A percentile compares a stretch with the other conserved stretches of the same genome.
These are phyloP conservation scores for Keiferia lycopersicella DNA, from an alignment of 2,888 invertebrate genomes.

Conservation along the genomic window DNA sequence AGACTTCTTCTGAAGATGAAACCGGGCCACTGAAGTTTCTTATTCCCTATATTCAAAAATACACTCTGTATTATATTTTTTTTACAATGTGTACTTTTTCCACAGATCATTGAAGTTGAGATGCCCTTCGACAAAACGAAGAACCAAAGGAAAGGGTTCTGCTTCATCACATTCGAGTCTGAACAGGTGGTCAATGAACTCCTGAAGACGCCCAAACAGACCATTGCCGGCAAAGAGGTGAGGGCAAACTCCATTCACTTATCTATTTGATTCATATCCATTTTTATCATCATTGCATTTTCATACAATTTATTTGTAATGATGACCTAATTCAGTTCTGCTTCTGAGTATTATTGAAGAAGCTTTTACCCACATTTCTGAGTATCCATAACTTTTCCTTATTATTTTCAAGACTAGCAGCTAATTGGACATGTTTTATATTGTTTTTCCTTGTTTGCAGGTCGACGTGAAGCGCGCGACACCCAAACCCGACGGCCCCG, in stretches of 20 bases:
- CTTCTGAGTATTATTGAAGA: conserved; percentile 37
- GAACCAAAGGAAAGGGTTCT: conserved; percentile 98
- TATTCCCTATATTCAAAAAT: not conserved
- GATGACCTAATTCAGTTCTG: conserved; percentile 38
- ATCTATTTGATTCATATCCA: not conserved
- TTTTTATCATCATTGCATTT: not conserved
- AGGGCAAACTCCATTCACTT: conserved; percentile 38
- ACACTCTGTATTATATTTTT: not conserved
- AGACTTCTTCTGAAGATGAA: conserved; percentile 63
- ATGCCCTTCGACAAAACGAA: conserved; percentile 98
- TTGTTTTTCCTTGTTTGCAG: conserved; percentile 57
- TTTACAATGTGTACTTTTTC: conserved; percentile 35
- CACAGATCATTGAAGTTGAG: conserved; percentile 95
- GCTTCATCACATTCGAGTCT: conserved; percentile 98
- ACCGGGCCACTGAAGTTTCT: conserved; percentile 75
- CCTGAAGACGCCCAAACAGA: conserved; percentile 95
- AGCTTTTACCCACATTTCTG: conserved; percentile 17
- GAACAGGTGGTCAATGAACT: conserved; percentile 96
- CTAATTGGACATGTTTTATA: not conserved
- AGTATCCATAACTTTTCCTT: not conserved
- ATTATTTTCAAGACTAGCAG: not conserved
- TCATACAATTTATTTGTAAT: conserved; percentile 18
- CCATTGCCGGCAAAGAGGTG: conserved; percentile 95
- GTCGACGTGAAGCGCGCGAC: conserved; percentile 98
- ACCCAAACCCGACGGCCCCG: conserved; percentile 91